phyloP scores from a whole-genome alignment of 2,113 vertebrate species.

The Aplodontia rufa region DNA sequence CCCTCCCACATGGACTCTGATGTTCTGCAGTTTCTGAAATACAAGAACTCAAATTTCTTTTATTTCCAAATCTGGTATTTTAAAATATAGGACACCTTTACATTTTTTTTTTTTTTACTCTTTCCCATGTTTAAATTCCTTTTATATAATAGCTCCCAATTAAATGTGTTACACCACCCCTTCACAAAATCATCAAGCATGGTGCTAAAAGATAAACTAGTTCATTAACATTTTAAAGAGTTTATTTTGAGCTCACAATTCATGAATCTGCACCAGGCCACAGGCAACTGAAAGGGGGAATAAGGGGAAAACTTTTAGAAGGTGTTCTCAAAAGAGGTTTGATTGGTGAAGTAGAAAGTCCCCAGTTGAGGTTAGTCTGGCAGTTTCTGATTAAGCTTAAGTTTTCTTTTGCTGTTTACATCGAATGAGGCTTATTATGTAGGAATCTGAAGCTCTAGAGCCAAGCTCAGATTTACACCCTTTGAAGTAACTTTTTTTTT shows the following conservation, averaged over 20 bases:
- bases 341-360: not conserved
- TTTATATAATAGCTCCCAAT: not conserved
- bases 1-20: not conserved
- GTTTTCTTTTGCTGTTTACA: not conserved
- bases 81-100: not conserved
- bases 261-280: not conserved
- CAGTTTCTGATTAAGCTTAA: not conserved
- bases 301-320: too few species aligned
- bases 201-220: not conserved
- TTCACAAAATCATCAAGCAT: not conserved
- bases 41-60: conserved; percentile 31
- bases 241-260: not conserved
- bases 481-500: too few species aligned
- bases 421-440: not conserved
- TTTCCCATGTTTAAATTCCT: not conserved
- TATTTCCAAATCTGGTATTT: conserved; percentile 35
- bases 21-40: conserved; percentile 23
- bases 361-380: too few species aligned
- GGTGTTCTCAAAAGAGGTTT: not conserved
- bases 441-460: not conserved
- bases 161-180: conserved; percentile 4
- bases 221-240: not conserved
- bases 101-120: not conserved
- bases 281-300: too few species aligned
- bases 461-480: not conserved